These are phyloP conservation scores for Exaiptasia diaphana DNA, from an alignment of 64 coral and sea anemone genomes.

Conservation along the genomic window DNA sequence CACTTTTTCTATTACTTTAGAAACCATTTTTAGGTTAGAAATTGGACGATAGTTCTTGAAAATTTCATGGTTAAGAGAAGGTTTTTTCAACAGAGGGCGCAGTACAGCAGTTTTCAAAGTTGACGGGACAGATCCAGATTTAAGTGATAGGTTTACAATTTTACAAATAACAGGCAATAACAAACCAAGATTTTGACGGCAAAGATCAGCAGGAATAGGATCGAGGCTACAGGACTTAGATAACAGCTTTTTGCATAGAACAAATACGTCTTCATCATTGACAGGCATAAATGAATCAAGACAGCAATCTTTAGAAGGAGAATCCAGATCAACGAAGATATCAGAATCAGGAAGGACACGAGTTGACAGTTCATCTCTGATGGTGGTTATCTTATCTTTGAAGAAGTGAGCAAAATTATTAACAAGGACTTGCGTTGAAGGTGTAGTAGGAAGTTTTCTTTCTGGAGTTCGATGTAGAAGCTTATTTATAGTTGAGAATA, in stretches of 20 bases:
- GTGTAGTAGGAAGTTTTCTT: too few species aligned
- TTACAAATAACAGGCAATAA: constrained; percentile 1
- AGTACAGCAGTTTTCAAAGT: constrained; percentile 11
- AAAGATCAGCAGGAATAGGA: constrained; percentile 20
- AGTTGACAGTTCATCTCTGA: neutral
- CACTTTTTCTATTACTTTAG: too few species aligned
- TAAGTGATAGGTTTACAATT: constrained; percentile 23
- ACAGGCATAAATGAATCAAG: neutral
- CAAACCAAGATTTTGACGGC: neutral
- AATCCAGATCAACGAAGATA: neutral
- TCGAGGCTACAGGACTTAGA: constrained; percentile 22
- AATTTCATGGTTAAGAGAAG: constrained; percentile 26
- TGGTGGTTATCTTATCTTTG: neutral
- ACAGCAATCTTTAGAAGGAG: neutral
- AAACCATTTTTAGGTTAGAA: constrained; percentile 5
- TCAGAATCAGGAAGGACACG: neutral
- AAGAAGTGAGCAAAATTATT: too few species aligned
- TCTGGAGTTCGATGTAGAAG: too few species aligned
- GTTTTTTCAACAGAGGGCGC: neutral
- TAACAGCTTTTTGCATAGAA: neutral
- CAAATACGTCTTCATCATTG: neutral
- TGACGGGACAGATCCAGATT: constrained; percentile 6
- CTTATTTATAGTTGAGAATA: too few species aligned
- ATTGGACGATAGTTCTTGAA: too few species aligned
- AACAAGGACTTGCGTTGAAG: too few species aligned